phyloP scores from a whole-genome alignment of 2,113 vertebrate genomes.

The Cryptomyrus ogoouensis region DNA sequence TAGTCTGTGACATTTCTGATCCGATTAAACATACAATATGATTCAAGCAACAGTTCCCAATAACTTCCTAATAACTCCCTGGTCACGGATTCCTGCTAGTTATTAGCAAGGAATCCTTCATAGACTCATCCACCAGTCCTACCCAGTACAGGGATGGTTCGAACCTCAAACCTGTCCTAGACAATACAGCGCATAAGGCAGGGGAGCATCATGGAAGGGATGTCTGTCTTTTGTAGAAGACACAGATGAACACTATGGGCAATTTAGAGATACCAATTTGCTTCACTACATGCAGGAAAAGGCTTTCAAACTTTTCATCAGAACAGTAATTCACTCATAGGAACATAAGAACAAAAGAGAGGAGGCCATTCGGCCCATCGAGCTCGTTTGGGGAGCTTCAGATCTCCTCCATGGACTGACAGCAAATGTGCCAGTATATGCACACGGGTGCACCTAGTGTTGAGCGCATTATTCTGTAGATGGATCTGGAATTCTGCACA shows the following conservation, averaged over 20 bases:
- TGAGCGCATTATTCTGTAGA: background rate
- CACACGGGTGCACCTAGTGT: no score
- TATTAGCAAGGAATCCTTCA: background rate
- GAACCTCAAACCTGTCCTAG: background rate
- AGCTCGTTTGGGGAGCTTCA: no score
- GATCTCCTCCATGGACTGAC: background rate
- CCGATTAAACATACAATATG: background rate
- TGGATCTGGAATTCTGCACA: background rate
- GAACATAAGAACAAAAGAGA: no score
- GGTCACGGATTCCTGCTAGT: background rate
- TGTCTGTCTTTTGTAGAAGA: background rate
- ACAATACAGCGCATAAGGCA: background rate
- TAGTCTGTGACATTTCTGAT: background rate
- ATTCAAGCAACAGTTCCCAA: background rate
- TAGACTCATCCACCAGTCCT: background rate
- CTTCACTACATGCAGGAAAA: background rate
- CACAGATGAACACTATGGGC: background rate
- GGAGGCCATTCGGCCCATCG: no score
- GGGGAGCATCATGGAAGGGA: background rate
- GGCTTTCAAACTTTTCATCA: background rate
- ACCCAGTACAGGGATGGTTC: background rate
- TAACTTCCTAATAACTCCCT: background rate
- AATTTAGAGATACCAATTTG: background rate
- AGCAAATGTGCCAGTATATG: background rate
- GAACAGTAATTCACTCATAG: background rate